phyloP scores from a whole-genome alignment of 2,797 vertebrate genomes.

The Argyrosomus regius region DNA sequence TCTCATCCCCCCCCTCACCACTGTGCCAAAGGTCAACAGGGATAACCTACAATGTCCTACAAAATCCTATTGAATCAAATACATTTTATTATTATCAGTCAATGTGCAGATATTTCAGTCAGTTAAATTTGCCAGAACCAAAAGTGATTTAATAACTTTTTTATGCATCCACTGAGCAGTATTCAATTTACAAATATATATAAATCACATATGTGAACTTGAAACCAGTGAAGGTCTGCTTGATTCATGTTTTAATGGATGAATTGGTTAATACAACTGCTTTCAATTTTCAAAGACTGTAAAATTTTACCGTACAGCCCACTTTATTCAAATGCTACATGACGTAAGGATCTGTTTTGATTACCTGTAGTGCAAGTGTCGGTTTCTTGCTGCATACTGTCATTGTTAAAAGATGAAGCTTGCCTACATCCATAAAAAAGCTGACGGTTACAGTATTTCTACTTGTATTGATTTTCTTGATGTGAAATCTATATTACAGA shows the following conservation, averaged over 20 bases:
- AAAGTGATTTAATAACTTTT: neutral
- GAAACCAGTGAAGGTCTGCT: neutral
- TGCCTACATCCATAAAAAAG: constrained; percentile 6
- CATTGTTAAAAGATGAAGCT: neutral
- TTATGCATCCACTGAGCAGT: neutral
- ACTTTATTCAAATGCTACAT: neutral
- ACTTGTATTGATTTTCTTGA: constrained; percentile 32
- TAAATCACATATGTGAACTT: neutral
- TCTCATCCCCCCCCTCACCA: constrained; percentile 14
- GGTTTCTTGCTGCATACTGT: neutral
- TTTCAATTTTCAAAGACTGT: neutral
- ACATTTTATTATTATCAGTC: neutral
- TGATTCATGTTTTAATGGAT: neutral
- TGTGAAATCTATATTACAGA: constrained; percentile 51
- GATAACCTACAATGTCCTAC: neutral
- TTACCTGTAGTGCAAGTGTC: no score
- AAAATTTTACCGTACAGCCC: no score
- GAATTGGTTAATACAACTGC: neutral
- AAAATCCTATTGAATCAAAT: constrained; percentile 14
- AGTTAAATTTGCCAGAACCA: neutral
- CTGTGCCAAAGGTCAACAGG: constrained; percentile 52
- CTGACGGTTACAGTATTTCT: constrained; percentile 32
- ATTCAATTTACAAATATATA: neutral
- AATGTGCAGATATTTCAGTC: neutral
- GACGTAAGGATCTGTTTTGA: neutral